Evolutionary conservation across 2,888 invertebrate genomes (phyloP).

Genomic region (Philereme transversata): DNA sequence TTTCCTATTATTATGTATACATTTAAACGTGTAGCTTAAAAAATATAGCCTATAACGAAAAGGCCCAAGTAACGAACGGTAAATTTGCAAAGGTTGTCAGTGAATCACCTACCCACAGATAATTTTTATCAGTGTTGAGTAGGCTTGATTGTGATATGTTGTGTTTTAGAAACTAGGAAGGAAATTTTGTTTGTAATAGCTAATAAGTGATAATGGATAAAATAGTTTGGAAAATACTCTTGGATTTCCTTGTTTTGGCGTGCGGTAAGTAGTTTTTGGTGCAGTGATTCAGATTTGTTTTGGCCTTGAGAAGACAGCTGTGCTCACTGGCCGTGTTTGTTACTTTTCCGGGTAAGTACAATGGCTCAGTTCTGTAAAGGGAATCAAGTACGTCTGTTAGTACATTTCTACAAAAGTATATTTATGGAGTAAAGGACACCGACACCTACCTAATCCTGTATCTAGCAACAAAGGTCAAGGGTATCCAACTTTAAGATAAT

Average conservation of each 20-base stretch:
- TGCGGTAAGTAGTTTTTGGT: conserved; percentile 58
- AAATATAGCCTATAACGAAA: conserved; percentile 12
- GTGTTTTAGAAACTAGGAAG: conserved; percentile 27
- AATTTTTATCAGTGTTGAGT: conserved; percentile 46
- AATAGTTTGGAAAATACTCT: conserved; percentile 62
- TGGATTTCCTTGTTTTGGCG: conserved; percentile 62
- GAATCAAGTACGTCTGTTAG: too few relatives aligned
- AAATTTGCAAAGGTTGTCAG: conserved; percentile 14
- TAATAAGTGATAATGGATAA: conserved; percentile 60
- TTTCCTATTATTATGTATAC: too few relatives aligned
- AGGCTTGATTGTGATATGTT: conserved; percentile 37
- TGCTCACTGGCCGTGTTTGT: neutral
- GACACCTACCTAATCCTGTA: too few relatives aligned
- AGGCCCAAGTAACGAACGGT: conserved; percentile 14
- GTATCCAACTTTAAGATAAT: too few relatives aligned
- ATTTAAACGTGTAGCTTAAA: neutral
- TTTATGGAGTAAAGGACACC: too few relatives aligned
- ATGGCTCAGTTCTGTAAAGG: too few relatives aligned
- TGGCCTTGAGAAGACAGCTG: conserved; percentile 18
- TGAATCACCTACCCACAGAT: conserved; percentile 33
- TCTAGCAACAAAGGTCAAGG: too few relatives aligned
- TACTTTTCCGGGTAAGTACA: conserved; percentile 10
- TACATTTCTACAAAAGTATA: too few relatives aligned
- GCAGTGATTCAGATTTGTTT: neutral
- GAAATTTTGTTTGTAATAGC: conserved; percentile 1